These are phyloP conservation scores for Siniperca chuatsi DNA, from an alignment of 2,113 vertebrate genomes.

Conservation along the genomic window DNA sequence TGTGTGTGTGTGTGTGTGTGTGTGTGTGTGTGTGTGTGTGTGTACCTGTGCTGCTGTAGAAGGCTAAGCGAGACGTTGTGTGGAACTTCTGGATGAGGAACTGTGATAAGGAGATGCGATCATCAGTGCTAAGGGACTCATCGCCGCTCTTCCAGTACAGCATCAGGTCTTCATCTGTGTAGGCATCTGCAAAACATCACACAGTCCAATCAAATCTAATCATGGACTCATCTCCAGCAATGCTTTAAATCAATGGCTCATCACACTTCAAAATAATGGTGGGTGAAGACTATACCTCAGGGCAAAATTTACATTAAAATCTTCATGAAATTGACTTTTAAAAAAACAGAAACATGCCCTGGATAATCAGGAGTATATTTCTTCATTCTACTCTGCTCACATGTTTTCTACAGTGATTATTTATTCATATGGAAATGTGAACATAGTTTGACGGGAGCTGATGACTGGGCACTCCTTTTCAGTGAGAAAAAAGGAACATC, in stretches of 20 bases:
- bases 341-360: not conserved
- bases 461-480: not conserved
- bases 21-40: not conserved
- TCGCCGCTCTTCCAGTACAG: conserved; percentile 98
- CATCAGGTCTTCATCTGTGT: conserved; percentile 98
- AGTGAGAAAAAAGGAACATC: too few species aligned
- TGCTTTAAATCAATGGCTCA: not conserved
- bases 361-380: not conserved
- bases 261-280: not conserved
- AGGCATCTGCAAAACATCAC: conserved; percentile 88
- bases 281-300: not conserved
- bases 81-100: conserved; percentile 99
- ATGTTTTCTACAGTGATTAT: not conserved
- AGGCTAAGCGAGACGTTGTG: conserved; percentile 95
- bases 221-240: not conserved
- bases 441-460: not conserved
- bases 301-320: not conserved
- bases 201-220: not conserved
- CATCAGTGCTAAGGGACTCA: conserved; percentile 94
- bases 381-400: not conserved
- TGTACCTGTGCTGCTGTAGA: conserved; percentile 98
- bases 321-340: not conserved
- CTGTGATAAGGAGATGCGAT: conserved; percentile 96
- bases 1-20: conserved; percentile 37
- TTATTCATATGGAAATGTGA: not conserved